These are phyloP conservation scores for Coilia nasus DNA, from an alignment of 2,797 vertebrate species.

Conservation along the genomic window DNA sequence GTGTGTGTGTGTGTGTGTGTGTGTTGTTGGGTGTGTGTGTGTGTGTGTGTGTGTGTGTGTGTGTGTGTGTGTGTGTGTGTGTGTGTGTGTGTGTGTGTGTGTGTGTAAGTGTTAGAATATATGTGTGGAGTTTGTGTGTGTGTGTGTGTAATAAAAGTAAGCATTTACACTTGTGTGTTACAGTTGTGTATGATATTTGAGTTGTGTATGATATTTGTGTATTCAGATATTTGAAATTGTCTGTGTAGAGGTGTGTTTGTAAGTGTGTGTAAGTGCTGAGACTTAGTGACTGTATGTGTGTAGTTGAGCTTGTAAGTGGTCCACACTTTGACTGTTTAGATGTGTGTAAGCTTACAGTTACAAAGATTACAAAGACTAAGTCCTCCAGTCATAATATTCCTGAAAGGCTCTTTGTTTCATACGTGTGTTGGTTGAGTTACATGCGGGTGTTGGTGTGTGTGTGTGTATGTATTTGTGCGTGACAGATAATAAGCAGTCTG, in stretches of 20 bases:
- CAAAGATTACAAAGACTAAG: neutral
- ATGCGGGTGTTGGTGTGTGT: neutral
- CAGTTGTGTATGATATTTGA: no score
- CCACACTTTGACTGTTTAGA: no score
- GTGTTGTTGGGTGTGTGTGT: neutral
- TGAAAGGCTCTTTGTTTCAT: conserved; percentile 16
- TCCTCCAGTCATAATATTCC: neutral
- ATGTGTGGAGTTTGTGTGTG: neutral
- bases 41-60: neutral
- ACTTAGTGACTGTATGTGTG: neutral
- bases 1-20: no score
- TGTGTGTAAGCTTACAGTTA: neutral
- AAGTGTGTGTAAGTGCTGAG: no score
- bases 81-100: no score
- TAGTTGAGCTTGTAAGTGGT: no score
- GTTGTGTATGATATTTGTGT: no score
- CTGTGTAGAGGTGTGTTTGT: no score
- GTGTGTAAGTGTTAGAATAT: neutral
- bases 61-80: neutral
- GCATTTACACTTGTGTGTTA: no score
- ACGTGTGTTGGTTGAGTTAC: neutral
- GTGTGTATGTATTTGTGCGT: neutral
- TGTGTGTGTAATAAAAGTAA: neutral
- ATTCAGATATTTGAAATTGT: no score
- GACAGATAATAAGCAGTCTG: neutral